Conservation (phyloP, 2,888 invertebrate genomes). For the Brachylomia viminalis region DNA sequence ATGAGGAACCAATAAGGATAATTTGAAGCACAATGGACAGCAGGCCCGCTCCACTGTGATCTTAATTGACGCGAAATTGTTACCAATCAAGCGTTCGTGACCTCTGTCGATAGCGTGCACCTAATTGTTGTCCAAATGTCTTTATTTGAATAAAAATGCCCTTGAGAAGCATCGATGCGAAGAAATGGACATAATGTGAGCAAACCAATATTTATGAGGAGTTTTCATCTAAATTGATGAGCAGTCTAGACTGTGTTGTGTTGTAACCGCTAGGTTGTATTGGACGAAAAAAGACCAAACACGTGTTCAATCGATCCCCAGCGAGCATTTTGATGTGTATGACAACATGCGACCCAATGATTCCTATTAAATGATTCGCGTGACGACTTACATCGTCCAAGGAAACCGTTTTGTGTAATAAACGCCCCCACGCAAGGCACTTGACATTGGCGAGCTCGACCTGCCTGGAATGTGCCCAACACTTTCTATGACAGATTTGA, state of each 20-base stretch:
- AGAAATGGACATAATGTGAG: constrained; percentile 37
- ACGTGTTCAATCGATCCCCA: constrained; percentile 68
- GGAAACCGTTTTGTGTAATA: constrained; percentile 73
- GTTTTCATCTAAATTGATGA: constrained; percentile 57
- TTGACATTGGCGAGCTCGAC: constrained; percentile 71
- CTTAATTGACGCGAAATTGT: constrained; percentile 89
- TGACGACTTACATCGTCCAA: constrained; percentile 71
- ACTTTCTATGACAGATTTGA: constrained; percentile 46
- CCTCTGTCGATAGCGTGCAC: constrained; percentile 75
- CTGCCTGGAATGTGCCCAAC: constrained; percentile 16
- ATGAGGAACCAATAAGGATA: constrained; percentile 88
- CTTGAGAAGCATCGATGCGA: constrained; percentile 51
- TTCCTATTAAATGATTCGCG: constrained; percentile 82
- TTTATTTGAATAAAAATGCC: constrained; percentile 60
- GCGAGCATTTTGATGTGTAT: constrained; percentile 71
- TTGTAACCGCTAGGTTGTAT: constrained; percentile 32
- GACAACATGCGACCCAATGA: constrained; percentile 77
- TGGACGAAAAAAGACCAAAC: constrained; percentile 64
- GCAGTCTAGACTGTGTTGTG: constrained; percentile 60
- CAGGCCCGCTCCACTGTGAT: constrained; percentile 73
- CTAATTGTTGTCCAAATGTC: constrained; percentile 58
- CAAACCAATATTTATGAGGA: constrained; percentile 52
- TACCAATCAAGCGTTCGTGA: constrained; percentile 84
- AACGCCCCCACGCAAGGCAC: constrained; percentile 78
- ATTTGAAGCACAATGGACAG: constrained; percentile 81